Conservation (phyloP, 1,140 invertebrate species). For the Philaenus spumarius region DNA sequence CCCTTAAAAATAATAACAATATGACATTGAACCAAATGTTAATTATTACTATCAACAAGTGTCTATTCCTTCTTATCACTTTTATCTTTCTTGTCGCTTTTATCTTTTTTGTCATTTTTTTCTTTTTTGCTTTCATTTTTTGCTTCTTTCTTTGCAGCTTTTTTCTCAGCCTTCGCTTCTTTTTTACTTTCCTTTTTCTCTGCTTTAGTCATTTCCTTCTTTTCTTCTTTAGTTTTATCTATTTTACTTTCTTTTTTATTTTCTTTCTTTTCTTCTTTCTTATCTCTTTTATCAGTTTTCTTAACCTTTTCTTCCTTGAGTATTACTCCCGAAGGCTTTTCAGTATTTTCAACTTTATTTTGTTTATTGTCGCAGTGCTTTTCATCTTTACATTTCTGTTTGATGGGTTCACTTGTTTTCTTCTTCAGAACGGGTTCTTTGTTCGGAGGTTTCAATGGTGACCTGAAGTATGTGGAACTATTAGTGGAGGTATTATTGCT, state of each 20-base stretch:
- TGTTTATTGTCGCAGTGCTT: slow-evolving; percentile 23
- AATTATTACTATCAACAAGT: neutral
- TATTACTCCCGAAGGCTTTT: slow-evolving; percentile 15
- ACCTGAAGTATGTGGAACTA: slow-evolving; percentile 13
- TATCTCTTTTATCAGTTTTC: slow-evolving; percentile 22
- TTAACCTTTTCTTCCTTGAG: slow-evolving; percentile 12
- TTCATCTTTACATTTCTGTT: slow-evolving; percentile 24
- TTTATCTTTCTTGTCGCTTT: slow-evolving; percentile 20
- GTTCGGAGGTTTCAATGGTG: slow-evolving; percentile 23
- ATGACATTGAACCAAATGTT: too few species aligned
- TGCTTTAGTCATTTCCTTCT: slow-evolving; percentile 29
- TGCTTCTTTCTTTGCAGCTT: slow-evolving; percentile 25
- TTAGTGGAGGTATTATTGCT: slow-evolving; percentile 16
- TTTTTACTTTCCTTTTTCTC: slow-evolving; percentile 29
- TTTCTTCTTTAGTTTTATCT: slow-evolving; percentile 29
- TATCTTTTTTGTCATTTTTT: slow-evolving; percentile 27
- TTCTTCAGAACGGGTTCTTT: slow-evolving; percentile 24
- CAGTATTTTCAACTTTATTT: slow-evolving; percentile 19
- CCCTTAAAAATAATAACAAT: too few species aligned
- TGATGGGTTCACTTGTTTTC: slow-evolving; percentile 6
- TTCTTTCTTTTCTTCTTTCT: slow-evolving; percentile 28
- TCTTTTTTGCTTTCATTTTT: slow-evolving; percentile 23
- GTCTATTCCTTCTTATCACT: slow-evolving; percentile 14
- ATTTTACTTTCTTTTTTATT: slow-evolving; percentile 26
- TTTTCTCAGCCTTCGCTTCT: slow-evolving; percentile 26